A percentile compares a stretch with the other conserved stretches of the same genome.
Conservation (phyloP, 2,888 invertebrate species). For the Diaprepes abbreviatus region DNA sequence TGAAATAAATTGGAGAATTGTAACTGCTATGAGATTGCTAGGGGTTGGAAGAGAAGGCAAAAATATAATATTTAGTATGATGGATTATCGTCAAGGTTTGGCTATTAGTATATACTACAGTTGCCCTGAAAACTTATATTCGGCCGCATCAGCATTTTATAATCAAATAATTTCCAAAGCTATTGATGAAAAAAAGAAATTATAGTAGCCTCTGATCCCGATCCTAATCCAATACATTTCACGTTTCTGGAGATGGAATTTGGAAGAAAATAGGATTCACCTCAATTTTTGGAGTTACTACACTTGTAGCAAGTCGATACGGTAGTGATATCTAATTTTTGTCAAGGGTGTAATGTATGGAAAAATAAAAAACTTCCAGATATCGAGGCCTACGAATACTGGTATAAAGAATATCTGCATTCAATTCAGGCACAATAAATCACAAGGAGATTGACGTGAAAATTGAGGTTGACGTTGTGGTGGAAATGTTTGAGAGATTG, state of each 20-base stretch:
- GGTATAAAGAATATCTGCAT: background rate
- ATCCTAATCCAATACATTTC: background rate
- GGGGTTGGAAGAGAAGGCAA: constrained; percentile 7
- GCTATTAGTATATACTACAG: constrained; percentile 28
- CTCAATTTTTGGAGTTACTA: background rate
- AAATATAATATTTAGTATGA: constrained; percentile 26
- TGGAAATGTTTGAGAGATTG: background rate
- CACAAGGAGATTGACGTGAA: background rate
- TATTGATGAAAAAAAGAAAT: constrained; percentile 28
- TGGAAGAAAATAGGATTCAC: too few species aligned
- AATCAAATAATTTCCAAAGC: constrained; percentile 36
- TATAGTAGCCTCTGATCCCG: background rate
- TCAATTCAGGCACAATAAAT: background rate
- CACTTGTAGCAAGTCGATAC: background rate
- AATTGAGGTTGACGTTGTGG: background rate
- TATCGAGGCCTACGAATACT: background rate
- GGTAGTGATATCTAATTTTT: background rate
- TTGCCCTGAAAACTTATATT: constrained; percentile 33
- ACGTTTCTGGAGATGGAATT: background rate
- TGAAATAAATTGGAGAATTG: background rate
- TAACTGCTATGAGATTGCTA: background rate
- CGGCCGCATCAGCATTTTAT: constrained; percentile 40
- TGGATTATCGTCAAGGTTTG: constrained; percentile 14
- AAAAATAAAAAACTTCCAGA: background rate
- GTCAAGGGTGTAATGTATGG: background rate